Evolutionary conservation across 37 sponge, comb jelly and placozoan genomes (phyloP).

Genomic region (Mnemiopsis leidyi): DNA sequence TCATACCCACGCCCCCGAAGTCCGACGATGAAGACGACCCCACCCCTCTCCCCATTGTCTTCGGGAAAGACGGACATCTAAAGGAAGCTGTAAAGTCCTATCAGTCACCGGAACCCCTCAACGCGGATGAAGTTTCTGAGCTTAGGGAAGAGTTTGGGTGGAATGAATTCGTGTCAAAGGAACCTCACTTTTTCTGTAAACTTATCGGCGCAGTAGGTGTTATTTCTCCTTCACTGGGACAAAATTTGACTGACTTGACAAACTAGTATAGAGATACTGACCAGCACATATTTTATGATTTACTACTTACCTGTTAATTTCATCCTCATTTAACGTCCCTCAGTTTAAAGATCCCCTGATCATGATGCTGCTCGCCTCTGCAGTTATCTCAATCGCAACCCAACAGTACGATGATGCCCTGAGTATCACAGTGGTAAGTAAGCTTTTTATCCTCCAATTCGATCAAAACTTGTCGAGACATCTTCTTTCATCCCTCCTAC

Average conservation of each 20-base stretch:
- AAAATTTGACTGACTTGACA: background rate
- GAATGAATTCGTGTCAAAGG: background rate
- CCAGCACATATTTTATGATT: too few species aligned
- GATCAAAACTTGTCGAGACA: too few species aligned
- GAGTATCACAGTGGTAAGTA: conserved; percentile 90
- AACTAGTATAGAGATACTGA: background rate
- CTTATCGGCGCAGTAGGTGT: background rate
- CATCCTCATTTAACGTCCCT: too few species aligned
- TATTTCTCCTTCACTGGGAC: background rate
- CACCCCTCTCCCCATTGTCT: background rate
- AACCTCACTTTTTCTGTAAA: background rate
- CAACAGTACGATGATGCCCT: conserved; percentile 96
- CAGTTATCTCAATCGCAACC: conserved; percentile 86
- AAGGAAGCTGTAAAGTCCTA: background rate
- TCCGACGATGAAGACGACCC: background rate
- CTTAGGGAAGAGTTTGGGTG: background rate
- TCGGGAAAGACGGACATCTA: background rate
- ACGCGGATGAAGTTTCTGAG: background rate
- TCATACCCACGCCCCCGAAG: too few species aligned
- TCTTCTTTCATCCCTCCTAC: too few species aligned
- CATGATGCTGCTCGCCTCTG: conserved; percentile 87
- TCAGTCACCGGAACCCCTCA: background rate
- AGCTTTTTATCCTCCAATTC: too few species aligned
- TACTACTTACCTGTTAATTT: too few species aligned
- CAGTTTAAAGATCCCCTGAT: conserved; percentile 99